Percentiles rank a stretch among this genome's conserved stretches.
Evolutionary conservation across 92 coral and sea anemone species (phyloP).

Genomic region (Zoanthus gigantus): DNA sequence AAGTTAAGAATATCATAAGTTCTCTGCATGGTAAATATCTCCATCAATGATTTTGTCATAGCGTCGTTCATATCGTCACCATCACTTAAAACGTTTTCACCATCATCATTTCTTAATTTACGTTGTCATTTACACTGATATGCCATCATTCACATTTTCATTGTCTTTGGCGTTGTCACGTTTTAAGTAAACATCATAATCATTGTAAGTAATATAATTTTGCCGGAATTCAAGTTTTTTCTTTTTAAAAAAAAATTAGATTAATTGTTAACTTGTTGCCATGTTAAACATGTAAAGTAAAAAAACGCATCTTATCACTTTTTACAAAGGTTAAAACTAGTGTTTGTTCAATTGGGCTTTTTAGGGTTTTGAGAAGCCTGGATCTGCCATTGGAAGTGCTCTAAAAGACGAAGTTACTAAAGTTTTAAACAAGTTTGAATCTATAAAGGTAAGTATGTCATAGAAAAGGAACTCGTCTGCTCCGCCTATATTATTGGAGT

Average conservation of each 20-base stretch:
- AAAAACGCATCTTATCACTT: not conserved
- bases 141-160: not conserved
- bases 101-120: not conserved
- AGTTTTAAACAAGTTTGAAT: constrained; percentile 69
- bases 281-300: no score
- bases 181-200: not conserved
- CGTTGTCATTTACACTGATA: not conserved
- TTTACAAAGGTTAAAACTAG: not conserved
- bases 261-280: not conserved
- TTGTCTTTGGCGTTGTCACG: not conserved
- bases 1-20: no score
- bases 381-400: constrained; percentile 28
- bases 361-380: not conserved
- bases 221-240: not conserved
- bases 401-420: constrained; percentile 62
- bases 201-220: not conserved
- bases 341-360: no score
- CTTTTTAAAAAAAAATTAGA: not conserved
- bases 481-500: no score
- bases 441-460: constrained; percentile 62
- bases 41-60: no score
- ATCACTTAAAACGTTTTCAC: not conserved
- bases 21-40: no score
- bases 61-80: no score
- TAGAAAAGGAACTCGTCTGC: not conserved